Evolutionary conservation across 1,140 invertebrate genomes (phyloP).

Genomic region (Patella vulgata): DNA sequence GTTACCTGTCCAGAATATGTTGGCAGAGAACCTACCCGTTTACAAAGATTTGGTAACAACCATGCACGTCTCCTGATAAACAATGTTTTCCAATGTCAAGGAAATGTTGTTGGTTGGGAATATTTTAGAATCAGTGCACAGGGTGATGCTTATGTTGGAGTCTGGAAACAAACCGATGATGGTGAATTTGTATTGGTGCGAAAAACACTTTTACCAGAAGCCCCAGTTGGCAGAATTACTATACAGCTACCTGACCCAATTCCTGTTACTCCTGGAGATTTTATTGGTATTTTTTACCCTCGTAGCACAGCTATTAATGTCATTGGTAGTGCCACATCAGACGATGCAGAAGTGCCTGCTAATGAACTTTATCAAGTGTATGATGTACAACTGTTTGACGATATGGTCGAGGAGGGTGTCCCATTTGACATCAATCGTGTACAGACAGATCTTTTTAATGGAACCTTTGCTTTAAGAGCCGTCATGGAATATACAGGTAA

Average conservation of each 20-base stretch:
- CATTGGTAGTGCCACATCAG: conserved; percentile 45
- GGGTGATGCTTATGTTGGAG: conserved; percentile 37
- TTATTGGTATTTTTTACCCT: conserved; percentile 59
- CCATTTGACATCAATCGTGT: conserved; percentile 36
- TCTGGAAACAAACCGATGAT: conserved; percentile 50
- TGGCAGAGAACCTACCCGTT: conserved; percentile 42
- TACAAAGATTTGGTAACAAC: conserved; percentile 50
- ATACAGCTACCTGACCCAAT: conserved; percentile 38
- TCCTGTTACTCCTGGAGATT: conserved; percentile 51
- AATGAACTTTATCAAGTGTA: conserved; percentile 54
- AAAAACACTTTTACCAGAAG: conserved; percentile 44
- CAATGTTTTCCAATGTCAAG: conserved; percentile 56
- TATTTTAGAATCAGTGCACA: conserved; percentile 50
- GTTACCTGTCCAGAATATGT: conserved; percentile 46
- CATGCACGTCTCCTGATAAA: conserved; percentile 55
- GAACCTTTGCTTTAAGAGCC: conserved; percentile 54
- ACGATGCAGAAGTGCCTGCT: conserved; percentile 35
- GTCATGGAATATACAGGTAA: conserved; percentile 46
- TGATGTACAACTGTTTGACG: conserved; percentile 45
- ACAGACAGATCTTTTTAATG: conserved; percentile 24
- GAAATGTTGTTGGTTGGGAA: conserved; percentile 48
- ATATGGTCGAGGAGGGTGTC: conserved; percentile 29
- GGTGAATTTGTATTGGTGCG: conserved; percentile 41
- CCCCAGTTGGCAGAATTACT: conserved; percentile 39
- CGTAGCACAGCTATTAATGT: conserved; percentile 39